Evolutionary conservation across 2,888 invertebrate genomes (phyloP).

Genomic region (Ormyrus thymus): DNA sequence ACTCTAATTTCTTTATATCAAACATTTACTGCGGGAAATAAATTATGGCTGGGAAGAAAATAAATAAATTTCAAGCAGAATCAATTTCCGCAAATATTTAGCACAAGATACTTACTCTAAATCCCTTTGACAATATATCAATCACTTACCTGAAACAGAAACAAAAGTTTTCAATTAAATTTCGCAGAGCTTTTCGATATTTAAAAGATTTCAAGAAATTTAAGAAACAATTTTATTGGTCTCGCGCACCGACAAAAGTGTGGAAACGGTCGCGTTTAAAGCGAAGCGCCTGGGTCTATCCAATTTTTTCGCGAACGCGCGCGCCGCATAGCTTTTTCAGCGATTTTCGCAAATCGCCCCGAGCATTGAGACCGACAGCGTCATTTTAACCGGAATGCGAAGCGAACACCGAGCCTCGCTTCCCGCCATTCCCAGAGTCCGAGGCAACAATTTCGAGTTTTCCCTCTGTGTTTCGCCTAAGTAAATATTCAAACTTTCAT

Average conservation of each 20-base stretch:
- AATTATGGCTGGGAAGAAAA: too few species aligned
- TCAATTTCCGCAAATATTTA: too few species aligned
- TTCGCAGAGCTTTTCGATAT: not conserved
- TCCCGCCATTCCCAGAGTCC: constrained; percentile 45
- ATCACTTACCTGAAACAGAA: constrained; percentile 26
- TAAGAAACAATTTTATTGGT: constrained; percentile 20
- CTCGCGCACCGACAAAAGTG: constrained; percentile 1
- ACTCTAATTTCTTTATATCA: too few species aligned
- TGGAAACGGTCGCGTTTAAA: constrained; percentile 14
- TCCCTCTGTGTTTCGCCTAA: not conserved
- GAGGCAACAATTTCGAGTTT: constrained; percentile 39
- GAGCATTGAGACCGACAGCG: constrained; percentile 49
- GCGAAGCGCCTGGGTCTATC: constrained; percentile 21
- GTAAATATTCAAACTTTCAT: constrained; percentile 44
- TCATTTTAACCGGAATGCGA: constrained; percentile 54
- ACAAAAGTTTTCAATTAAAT: not conserved
- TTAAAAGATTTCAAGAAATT: not conserved
- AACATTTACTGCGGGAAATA: too few species aligned
- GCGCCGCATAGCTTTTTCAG: constrained; percentile 36
- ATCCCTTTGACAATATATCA: too few species aligned
- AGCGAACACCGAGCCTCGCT: constrained; percentile 46
- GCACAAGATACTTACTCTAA: too few species aligned
- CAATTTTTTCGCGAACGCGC: constrained; percentile 32
- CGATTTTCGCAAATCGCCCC: constrained; percentile 54
- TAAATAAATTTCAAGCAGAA: too few species aligned